phyloP scores from a whole-genome alignment of 2,888 invertebrate species.

The Frankliniella fusca region DNA sequence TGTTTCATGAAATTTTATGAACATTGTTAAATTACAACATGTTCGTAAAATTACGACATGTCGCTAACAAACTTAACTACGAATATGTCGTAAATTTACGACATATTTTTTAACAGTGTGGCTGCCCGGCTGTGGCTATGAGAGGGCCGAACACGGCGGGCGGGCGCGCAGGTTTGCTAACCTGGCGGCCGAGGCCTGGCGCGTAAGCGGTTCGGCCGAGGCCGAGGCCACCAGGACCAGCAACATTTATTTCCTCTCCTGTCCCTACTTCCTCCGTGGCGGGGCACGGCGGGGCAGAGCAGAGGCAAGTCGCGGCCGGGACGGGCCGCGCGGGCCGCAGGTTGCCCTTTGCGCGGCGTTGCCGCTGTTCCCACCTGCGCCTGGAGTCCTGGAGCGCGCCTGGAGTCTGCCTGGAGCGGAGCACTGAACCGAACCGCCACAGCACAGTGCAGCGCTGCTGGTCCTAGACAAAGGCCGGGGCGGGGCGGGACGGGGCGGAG shows the following conservation, averaged over 20 bases:
- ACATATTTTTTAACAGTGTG: too few relatives aligned
- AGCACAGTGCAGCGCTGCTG: not conserved
- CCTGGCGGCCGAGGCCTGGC: too few relatives aligned
- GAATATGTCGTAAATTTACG: too few relatives aligned
- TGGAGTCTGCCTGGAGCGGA: not conserved
- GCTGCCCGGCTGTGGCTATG: not conserved
- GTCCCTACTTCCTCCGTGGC: conserved; percentile 11
- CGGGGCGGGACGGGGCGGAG: not conserved
- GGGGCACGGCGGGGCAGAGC: not conserved
- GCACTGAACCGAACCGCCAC: not conserved
- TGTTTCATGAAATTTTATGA: too few relatives aligned
- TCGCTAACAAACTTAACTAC: too few relatives aligned
- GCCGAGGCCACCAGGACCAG: not conserved
- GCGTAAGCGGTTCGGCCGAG: too few relatives aligned
- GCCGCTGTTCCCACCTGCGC: not conserved
- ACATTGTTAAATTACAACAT: too few relatives aligned
- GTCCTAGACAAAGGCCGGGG: too few relatives aligned
- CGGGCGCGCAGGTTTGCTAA: too few relatives aligned
- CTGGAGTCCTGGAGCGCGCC: not conserved
- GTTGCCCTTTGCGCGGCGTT: conserved; percentile 2
- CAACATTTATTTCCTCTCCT: not conserved
- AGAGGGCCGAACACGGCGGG: not conserved
- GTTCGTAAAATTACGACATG: too few relatives aligned
- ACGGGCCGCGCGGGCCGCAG: not conserved
- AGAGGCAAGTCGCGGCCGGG: not conserved